Conservation (phyloP, 2,797 vertebrate genomes). For the Acomys russatus region DNA sequence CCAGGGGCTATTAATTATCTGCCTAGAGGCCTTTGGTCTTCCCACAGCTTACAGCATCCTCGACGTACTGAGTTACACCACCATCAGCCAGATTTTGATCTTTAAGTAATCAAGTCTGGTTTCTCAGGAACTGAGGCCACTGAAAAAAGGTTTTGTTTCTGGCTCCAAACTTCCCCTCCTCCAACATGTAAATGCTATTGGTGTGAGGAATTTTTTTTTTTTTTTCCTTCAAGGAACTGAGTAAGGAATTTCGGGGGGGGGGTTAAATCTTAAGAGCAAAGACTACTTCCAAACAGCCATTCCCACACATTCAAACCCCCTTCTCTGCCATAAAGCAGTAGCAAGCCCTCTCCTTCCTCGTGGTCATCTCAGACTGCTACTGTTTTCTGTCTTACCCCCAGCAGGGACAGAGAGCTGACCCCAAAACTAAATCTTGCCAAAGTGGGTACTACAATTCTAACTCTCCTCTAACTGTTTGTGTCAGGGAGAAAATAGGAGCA, state of each 20-base stretch:
- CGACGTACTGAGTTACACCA: neutral
- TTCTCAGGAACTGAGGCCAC: conserved; percentile 55
- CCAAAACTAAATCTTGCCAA: conserved; percentile 84
- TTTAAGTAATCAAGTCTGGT: conserved; percentile 56
- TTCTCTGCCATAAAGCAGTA: conserved; percentile 73
- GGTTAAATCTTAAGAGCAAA: conserved; percentile 62
- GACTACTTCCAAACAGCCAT: conserved; percentile 63
- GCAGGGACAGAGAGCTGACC: conserved; percentile 74
- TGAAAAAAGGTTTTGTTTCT: conserved; percentile 37
- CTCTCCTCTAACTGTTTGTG: conserved; percentile 84
- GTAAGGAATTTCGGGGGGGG: neutral
- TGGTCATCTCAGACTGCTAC: conserved; percentile 57
- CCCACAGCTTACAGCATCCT: conserved; percentile 61
- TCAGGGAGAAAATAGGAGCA: conserved; percentile 67
- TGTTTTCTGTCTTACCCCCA: neutral
- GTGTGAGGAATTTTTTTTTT: neutral
- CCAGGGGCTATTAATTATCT: conserved; percentile 77
- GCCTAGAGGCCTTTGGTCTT: conserved; percentile 71
- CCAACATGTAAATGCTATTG: neutral
- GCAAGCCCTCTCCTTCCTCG: conserved; percentile 35
- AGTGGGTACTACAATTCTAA: conserved; percentile 63
- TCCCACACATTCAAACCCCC: conserved; percentile 45
- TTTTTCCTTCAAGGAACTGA: neutral
- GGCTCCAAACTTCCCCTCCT: neutral
- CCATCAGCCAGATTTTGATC: conserved; percentile 51